These are phyloP conservation scores for Mercenaria mercenaria DNA, from an alignment of 1,140 invertebrate genomes.

Conservation along the genomic window DNA sequence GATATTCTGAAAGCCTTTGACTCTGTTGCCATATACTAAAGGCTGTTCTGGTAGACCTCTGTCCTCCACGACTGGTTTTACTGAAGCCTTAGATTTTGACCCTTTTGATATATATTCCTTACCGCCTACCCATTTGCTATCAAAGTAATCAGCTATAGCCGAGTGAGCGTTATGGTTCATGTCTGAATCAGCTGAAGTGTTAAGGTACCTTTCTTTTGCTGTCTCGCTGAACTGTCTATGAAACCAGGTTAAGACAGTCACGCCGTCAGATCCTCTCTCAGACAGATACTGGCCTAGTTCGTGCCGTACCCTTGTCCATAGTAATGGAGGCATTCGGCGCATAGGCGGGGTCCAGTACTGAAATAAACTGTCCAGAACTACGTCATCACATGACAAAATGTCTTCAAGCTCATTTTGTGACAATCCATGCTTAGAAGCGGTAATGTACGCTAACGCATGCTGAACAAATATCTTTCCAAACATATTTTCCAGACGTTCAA, in stretches of 20 bases:
- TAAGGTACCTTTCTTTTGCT: conserved; percentile 95
- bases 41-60: conserved; percentile 40
- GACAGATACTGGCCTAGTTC: conserved; percentile 97
- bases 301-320: conserved; percentile 85
- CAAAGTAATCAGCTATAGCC: conserved; percentile 97
- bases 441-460: conserved; percentile 87
- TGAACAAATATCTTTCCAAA: conserved; percentile 71
- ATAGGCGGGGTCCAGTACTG: conserved; percentile 63
- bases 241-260: conserved; percentile 73
- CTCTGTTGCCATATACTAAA: not conserved
- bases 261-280: conserved; percentile 94
- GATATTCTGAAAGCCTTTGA: not conserved
- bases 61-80: not conserved
- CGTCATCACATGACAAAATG: conserved; percentile 79
- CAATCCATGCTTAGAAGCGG: conserved; percentile 74
- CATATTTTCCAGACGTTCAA: conserved; percentile 72
- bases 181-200: conserved; percentile 91
- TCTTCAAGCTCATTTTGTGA: conserved; percentile 79
- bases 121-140: conserved; percentile 95
- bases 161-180: conserved; percentile 98
- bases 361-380: conserved; percentile 73
- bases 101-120: conserved; percentile 82
- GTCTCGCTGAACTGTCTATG: conserved; percentile 72
- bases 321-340: conserved; percentile 72
- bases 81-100: not conserved